Evolutionary conservation across 2,797 vertebrate genomes (phyloP), one percentile per base, ranked within the genome.

Genomic region (Neosilurus hyrtlii): DNA sequence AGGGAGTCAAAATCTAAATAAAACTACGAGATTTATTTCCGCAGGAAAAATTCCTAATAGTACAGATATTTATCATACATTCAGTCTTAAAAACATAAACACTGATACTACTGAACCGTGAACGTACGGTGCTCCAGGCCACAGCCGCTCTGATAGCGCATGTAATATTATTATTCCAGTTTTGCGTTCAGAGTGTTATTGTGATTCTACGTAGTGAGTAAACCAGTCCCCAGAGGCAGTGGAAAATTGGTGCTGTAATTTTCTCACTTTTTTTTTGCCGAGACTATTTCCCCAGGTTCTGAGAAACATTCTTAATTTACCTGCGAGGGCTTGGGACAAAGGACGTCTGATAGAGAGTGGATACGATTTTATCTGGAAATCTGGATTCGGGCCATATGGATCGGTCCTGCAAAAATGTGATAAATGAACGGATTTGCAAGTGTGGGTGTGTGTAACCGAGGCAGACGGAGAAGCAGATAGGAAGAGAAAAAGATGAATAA

Each of bases 111-210:
- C 43, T 30, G 62, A 79, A 66, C 24, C 61, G 68, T 80, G 63
- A 79, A 75, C 70, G 81, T 74, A 86, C 62, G 43, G 89, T 80
- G 86, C 93, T 89, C 83, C 78, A 82, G 90, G 92, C 91, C 82
- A 82, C 74, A 35, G 52, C 77, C 75, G 72, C 81, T 67, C 89
- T 88, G 57, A 87, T 86, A 85, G 82, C 66, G 70, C 66, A 83
- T 86, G 84, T 86, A 78, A 72, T 82, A 86, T 88, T 83, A 74
- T 85, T 87, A 68, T 85, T 80, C 89, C 88, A 88, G 89, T 90
- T 91, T 91, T 88, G 91, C 79, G 92, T 92, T 92, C 87, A 88
- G 87, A 89, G 86, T 86, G 85, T 88, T 85, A 90, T 93, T 90
- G 90, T 90, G 88, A 90, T 91, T 90, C 89, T 89, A 90, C 89